Percentiles rank a stretch among this genome's conserved stretches.
phyloP scores from a whole-genome alignment of 92 coral and sea anemone genomes.

The Montipora capitata region DNA sequence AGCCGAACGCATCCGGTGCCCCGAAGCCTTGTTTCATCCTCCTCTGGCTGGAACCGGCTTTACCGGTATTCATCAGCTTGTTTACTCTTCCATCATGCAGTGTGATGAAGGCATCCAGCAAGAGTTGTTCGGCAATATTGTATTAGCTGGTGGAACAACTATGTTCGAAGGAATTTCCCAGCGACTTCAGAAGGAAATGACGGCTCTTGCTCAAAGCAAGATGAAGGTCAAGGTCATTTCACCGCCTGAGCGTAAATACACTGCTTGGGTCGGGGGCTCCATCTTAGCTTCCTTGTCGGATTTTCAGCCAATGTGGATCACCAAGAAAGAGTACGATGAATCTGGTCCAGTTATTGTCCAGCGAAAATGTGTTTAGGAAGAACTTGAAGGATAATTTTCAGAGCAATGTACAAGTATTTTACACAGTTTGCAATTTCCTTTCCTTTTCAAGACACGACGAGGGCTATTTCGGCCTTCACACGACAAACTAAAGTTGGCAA shows the following conservation, averaged over 20 bases:
- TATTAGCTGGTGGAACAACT: conserved; percentile 94
- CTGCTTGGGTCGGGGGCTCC: conserved; percentile 78
- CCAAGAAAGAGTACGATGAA: conserved; percentile 71
- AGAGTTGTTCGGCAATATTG: conserved; percentile 73
- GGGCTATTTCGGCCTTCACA: too few species aligned
- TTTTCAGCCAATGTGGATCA: conserved; percentile 73
- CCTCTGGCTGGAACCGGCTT: conserved; percentile 84
- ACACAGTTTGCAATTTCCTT: too few species aligned
- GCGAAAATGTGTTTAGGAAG: conserved; percentile 54
- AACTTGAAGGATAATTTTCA: background rate
- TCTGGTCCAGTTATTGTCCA: conserved; percentile 66
- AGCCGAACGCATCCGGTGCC: conserved; percentile 95
- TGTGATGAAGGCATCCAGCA: conserved; percentile 56
- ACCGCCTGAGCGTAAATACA: conserved; percentile 60
- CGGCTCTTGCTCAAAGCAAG: conserved; percentile 53
- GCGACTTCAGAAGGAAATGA: conserved; percentile 62
- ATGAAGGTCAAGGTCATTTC: conserved; percentile 70
- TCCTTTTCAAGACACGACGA: too few species aligned
- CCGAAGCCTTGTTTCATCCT: conserved; percentile 93
- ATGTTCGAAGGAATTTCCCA: conserved; percentile 75
- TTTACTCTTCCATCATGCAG: conserved; percentile 81
- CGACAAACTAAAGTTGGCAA: too few species aligned
- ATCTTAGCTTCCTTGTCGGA: conserved; percentile 68
- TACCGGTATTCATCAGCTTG: conserved; percentile 94
- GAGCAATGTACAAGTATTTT: too few species aligned